Evolutionary conservation across 2,888 invertebrate species (phyloP).

Genomic region (Exephanes ischioxanthus): DNA sequence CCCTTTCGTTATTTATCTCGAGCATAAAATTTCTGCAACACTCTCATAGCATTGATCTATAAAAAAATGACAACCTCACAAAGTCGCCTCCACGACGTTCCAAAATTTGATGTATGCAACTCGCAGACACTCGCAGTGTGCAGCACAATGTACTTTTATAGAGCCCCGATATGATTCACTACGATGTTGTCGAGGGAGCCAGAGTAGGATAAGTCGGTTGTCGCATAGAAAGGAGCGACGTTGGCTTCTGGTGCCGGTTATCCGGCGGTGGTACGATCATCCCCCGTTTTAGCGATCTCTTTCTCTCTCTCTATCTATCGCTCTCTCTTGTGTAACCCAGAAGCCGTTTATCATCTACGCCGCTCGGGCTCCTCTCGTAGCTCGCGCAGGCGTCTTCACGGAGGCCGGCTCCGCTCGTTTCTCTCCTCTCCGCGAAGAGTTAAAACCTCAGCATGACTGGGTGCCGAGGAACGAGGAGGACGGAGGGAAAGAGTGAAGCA

Average conservation of each 20-base stretch:
- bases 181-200: constrained; percentile 84
- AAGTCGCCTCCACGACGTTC: background rate
- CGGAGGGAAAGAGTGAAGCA: constrained; percentile 37
- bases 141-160: constrained; percentile 37
- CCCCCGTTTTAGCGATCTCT: constrained; percentile 87
- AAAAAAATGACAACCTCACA: background rate
- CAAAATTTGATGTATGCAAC: background rate
- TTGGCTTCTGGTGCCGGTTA: constrained; percentile 65
- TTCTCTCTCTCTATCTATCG: constrained; percentile 86
- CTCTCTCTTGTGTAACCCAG: constrained; percentile 85
- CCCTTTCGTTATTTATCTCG: too few relatives aligned
- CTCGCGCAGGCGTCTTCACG: constrained; percentile 61
- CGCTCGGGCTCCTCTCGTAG: constrained; percentile 64
- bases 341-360: constrained; percentile 81
- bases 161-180: constrained; percentile 53
- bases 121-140: background rate
- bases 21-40: too few relatives aligned
- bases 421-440: constrained; percentile 80
- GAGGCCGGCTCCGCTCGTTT: constrained; percentile 49
- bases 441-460: constrained; percentile 85
- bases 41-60: background rate
- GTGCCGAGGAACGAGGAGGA: constrained; percentile 59
- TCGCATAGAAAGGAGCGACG: constrained; percentile 86
- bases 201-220: constrained; percentile 93
- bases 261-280: constrained; percentile 92